These are phyloP conservation scores for Tringa solitaria DNA, from an alignment of 2,113 vertebrate species.

Conservation along the genomic window DNA sequence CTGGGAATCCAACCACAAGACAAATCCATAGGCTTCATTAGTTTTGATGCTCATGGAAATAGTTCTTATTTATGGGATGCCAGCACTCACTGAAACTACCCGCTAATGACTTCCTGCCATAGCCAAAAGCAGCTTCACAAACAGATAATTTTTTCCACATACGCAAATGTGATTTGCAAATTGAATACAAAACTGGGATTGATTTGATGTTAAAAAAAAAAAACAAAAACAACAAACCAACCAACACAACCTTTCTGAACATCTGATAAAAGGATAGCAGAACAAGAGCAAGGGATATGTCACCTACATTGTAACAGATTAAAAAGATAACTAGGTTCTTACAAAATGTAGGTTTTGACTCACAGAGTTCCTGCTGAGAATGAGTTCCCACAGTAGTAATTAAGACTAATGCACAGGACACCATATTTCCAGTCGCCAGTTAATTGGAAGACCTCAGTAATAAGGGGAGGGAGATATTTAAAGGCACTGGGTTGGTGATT, in stretches of 20 bases:
- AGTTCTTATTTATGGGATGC: neutral
- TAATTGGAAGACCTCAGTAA: neutral
- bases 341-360: neutral
- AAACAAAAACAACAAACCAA: neutral
- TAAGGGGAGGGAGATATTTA: neutral
- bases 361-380: neutral
- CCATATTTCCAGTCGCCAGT: neutral
- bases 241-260: neutral
- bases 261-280: neutral
- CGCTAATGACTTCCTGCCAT: neutral
- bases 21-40: neutral
- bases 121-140: neutral
- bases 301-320: neutral
- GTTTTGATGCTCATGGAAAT: neutral
- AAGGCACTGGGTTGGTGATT: neutral
- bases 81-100: neutral
- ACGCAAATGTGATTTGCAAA: neutral
- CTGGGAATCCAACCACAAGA: neutral
- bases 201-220: neutral
- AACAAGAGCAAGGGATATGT: neutral
- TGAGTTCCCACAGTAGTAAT: neutral
- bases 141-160: neutral
- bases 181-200: neutral
- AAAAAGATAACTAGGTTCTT: neutral
- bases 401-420: neutral